These are phyloP conservation scores for Drosophila leontia DNA, from an alignment of 1,140 invertebrate species.

Conservation along the genomic window DNA sequence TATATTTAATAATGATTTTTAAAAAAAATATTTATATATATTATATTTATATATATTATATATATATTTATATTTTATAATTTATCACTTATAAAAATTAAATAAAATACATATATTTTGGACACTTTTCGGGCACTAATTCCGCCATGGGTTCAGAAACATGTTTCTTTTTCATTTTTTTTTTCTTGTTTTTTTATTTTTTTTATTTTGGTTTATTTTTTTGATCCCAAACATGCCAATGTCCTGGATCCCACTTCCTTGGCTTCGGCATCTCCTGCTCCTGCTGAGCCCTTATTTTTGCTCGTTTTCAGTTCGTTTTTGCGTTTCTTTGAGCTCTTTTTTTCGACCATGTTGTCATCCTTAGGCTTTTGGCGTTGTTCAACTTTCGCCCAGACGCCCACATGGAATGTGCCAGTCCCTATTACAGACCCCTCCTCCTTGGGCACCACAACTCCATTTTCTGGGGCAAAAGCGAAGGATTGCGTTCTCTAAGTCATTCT, in stretches of 20 bases:
- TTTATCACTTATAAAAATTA: background rate
- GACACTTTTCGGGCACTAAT: background rate
- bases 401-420: constrained; percentile 52
- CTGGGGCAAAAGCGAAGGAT: constrained; percentile 13
- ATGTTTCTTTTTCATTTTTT: constrained; percentile 36
- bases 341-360: constrained; percentile 55
- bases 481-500: constrained; percentile 56
- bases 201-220: background rate
- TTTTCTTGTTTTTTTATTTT: background rate
- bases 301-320: constrained; percentile 11
- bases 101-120: background rate
- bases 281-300: constrained; percentile 7
- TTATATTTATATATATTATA: too few relatives aligned
- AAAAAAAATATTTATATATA: too few relatives aligned
- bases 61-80: too few relatives aligned
- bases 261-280: constrained; percentile 16
- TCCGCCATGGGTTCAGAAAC: background rate
- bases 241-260: constrained; percentile 21
- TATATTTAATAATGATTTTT: too few relatives aligned
- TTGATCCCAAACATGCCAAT: constrained; percentile 40
- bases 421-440: background rate
- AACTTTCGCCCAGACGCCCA: constrained; percentile 61
- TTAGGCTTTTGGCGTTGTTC: constrained; percentile 66
- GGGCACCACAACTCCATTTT: constrained; percentile 5
- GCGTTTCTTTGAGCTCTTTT: constrained; percentile 27